Base-by-base conservation (phyloP, 2,888 invertebrate species). In the Agrenia bidenticulata region DNA sequence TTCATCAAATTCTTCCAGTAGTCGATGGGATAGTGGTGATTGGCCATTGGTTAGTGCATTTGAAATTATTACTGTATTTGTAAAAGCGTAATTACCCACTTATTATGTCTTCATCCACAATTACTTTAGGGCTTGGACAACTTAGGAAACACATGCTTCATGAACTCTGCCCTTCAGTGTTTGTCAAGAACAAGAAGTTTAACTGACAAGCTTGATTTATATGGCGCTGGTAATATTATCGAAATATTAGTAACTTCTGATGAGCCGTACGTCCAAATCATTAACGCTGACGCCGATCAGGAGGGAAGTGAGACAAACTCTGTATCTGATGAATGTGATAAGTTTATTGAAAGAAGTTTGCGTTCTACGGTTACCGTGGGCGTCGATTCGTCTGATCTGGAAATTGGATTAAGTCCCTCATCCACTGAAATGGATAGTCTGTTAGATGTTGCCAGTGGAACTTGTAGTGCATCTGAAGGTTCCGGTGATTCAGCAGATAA, bases 101-200 rank as follows among this genome's bases (percentile, higher is more conserved):
- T n/a, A n/a, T n/a, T n/a, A n/a, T n/a, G n/a, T n/a, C n/a, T n/a
- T n/a, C n/a, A n/a, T n/a, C n/a, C n/a, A n/a, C 49, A 41, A 24
- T 26, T 51, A 19, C 37, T 26, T 17, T 17, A 68, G 82, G 97
- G 97, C 0, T 82, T 97, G 49, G 84, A 85, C 58, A 97, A 97
- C 82, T 83, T 96, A 78, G 96, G 97, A 56, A 97, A 97, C 80
- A 97, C 97, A 0, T 97, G 97, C 79, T 97, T 95, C 81, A 94
- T 97, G 80, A 97, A 97, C 83, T 92, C 96, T 26, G 94, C 96
- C 9, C 86, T 97, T 83, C 97, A 97, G 82, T 92, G 92, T 79
- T 82, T 94, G 77, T 89, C 90, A 1, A 91, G 91, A 80, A 93
- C 93, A 0, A 62, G 56, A 55, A 69, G 64, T 49, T 63, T 76